These are phyloP conservation scores for Emydura subglobosa DNA, from an alignment of 2,113 vertebrate species.

Conservation along the genomic window DNA sequence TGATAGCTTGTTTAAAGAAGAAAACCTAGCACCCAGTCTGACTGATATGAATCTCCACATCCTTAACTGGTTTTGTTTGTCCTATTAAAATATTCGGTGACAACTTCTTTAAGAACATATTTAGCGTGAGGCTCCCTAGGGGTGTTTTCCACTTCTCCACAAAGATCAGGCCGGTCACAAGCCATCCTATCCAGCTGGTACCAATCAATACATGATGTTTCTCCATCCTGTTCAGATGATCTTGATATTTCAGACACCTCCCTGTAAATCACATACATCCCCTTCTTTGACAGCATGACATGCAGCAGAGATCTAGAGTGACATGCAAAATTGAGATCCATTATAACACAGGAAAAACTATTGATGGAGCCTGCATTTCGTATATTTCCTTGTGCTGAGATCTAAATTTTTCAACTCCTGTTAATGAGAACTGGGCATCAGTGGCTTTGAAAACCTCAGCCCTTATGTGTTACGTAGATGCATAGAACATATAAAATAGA, in stretches of 20 bases:
- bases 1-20: not conserved
- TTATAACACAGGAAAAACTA: not conserved
- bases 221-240: not conserved
- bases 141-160: not conserved
- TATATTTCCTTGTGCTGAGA: not conserved
- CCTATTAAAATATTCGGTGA: not conserved
- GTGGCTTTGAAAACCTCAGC: not conserved
- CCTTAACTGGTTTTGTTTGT: not conserved
- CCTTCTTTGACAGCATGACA: not conserved
- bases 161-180: not conserved
- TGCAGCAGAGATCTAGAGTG: not conserved
- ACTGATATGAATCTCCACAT: not conserved
- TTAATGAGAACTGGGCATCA: rapidly evolving
- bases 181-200: not conserved
- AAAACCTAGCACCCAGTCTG: not conserved
- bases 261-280: not conserved
- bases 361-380: not conserved
- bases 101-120: not conserved
- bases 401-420: not conserved
- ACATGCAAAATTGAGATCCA: not conserved
- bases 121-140: rapidly evolving
- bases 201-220: not conserved
- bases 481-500: not conserved
- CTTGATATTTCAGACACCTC: not conserved
- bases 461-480: rapidly evolving